Evolutionary conservation across 2,888 invertebrate species (phyloP).

Genomic region (Timema cristinae): DNA sequence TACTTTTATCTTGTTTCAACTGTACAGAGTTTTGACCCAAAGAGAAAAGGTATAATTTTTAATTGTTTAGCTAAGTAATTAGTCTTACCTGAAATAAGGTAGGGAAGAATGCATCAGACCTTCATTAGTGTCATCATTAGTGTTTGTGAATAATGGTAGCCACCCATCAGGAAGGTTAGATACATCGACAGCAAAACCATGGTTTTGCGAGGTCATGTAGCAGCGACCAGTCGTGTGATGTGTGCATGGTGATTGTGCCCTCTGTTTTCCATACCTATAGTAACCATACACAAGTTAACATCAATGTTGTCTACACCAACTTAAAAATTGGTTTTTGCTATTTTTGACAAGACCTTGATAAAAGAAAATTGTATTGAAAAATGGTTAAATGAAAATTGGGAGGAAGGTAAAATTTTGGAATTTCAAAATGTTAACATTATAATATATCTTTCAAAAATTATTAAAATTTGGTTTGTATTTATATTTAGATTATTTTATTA

Average conservation of each 20-base stretch:
- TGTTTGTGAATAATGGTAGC: conserved; percentile 89
- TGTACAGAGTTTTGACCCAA: too few species aligned
- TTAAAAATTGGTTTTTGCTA: neutral
- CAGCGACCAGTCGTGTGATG: conserved; percentile 86
- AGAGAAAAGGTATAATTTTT: too few species aligned
- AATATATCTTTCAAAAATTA: too few species aligned
- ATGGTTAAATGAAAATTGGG: neutral
- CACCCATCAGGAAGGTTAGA: conserved; percentile 72
- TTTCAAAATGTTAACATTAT: too few species aligned
- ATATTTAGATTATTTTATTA: too few species aligned
- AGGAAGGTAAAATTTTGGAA: too few species aligned
- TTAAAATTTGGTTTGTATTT: too few species aligned
- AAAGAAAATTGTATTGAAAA: too few species aligned
- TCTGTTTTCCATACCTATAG: conserved; percentile 90
- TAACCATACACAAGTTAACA: conserved; percentile 17
- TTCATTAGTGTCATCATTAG: conserved; percentile 95
- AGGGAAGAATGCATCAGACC: conserved; percentile 81
- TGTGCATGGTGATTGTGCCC: conserved; percentile 98
- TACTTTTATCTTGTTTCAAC: too few species aligned
- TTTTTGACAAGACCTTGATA: neutral
- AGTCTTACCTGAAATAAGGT: conserved; percentile 71
- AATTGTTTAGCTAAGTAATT: neutral
- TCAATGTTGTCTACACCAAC: neutral
- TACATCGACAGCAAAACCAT: conserved; percentile 88
- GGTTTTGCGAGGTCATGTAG: conserved; percentile 98